A percentile compares a stretch with the other conserved stretches of the same genome.
These are phyloP conservation scores for Sminthurinus aureus DNA, from an alignment of 2,888 invertebrate species.

Conservation along the genomic window DNA sequence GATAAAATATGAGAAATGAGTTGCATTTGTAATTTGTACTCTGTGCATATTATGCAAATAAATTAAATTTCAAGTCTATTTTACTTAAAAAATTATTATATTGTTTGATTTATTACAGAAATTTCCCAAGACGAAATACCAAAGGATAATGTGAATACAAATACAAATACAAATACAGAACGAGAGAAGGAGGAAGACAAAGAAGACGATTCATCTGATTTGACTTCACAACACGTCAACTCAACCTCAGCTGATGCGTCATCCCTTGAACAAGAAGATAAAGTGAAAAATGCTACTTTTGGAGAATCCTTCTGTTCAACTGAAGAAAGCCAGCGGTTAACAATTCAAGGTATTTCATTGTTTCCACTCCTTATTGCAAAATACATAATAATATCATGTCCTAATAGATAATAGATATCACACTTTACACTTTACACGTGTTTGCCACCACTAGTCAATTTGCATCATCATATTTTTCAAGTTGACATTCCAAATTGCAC, in stretches of 20 bases:
- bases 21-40: too few relatives aligned
- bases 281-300: constrained; percentile 32
- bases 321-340: constrained; percentile 30
- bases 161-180: too few relatives aligned
- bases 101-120: constrained; percentile 12
- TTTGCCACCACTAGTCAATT: too few relatives aligned
- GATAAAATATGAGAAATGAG: too few relatives aligned
- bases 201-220: constrained; percentile 5
- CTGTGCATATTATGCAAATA: too few relatives aligned
- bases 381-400: too few relatives aligned
- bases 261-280: constrained; percentile 20
- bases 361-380: neutral
- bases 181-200: neutral
- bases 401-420: too few relatives aligned
- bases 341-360: constrained; percentile 32
- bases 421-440: too few relatives aligned
- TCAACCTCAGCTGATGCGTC: constrained; percentile 10
- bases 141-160: neutral
- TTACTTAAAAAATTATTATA: neutral
- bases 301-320: constrained; percentile 27
- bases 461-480: too few relatives aligned
- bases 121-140: too few relatives aligned
- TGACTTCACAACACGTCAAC: neutral
- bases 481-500: too few relatives aligned
- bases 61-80: neutral